These are phyloP conservation scores for Vanessa cardui DNA, from an alignment of 2,888 invertebrate species.

Conservation along the genomic window DNA sequence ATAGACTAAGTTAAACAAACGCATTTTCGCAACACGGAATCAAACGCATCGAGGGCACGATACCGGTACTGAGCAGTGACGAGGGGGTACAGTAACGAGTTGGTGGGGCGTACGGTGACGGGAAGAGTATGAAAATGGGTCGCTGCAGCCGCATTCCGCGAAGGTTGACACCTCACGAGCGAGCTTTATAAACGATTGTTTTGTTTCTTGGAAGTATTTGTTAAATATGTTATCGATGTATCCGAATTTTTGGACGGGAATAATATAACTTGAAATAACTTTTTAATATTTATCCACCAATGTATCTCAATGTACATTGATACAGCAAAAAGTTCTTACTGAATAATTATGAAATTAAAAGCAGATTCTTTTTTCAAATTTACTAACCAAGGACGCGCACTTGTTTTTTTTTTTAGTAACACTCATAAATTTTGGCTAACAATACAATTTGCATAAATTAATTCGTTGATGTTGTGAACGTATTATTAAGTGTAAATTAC, in stretches of 20 bases:
- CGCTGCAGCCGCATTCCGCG: constrained; percentile 70
- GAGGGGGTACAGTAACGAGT: constrained; percentile 39
- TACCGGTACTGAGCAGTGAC: constrained; percentile 59
- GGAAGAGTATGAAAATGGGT: constrained; percentile 59
- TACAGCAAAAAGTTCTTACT: too few species aligned
- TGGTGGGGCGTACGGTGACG: constrained; percentile 50
- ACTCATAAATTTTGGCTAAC: too few species aligned
- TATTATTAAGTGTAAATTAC: too few species aligned
- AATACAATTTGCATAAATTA: too few species aligned
- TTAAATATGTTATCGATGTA: neutral
- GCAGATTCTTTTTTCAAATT: too few species aligned
- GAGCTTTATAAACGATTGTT: constrained; percentile 30
- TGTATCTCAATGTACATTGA: too few species aligned
- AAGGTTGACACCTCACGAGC: constrained; percentile 63
- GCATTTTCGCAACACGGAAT: constrained; percentile 67
- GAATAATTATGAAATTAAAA: too few species aligned
- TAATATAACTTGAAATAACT: too few species aligned
- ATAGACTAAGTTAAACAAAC: constrained; percentile 25
- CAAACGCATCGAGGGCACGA: constrained; percentile 69
- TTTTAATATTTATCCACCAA: neutral
- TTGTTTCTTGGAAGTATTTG: constrained; percentile 24
- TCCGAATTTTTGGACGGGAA: neutral
- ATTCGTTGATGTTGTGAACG: too few species aligned
- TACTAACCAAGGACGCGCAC: too few species aligned
- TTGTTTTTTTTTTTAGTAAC: too few species aligned